Base-by-base conservation (phyloP, 1,140 invertebrate genomes). In the Brachionus asplanchnoidis region DNA sequence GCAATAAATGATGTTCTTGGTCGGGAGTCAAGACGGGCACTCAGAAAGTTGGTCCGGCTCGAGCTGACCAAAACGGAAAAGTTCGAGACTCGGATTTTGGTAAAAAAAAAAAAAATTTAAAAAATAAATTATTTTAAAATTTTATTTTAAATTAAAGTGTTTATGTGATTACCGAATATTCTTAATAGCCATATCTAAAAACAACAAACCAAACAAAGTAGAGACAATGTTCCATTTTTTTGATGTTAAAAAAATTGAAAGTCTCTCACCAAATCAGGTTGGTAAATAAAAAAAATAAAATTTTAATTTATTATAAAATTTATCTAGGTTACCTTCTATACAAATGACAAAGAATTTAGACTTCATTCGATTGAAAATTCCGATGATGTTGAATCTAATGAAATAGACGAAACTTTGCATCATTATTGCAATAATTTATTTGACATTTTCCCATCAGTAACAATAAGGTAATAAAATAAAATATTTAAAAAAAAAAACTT, bases 371-470 rank as follows among this genome's bases (percentile, higher is more conserved):
- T 44, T 46, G 79, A 60, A 36, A 42, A 32, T 9, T 82, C 32
- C 11, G 44, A 23, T 82, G 65, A 68, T 36, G 36, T 11, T 65
- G 79, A 82, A 23, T 23, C 23, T 0, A 44, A 11, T 12, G 60
- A 60, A 36, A 14, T 60, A 17, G 73, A 77, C 50, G 73, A 77
- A 50, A 12, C 53, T 17, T 65, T 68, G 26, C 12, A 32, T 36
- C 36, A 82, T 44, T 82, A 65, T 82, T 36, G 50, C 26, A 82
- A n/a, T 3, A 82, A 82, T 32, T 65, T 82, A 12, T 68, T 82
- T 36, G 79, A 82, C 26, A 36, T 82, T 2, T 82, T 42, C 46
- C 79, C 79, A 68, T 82, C 79, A 23, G 17, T 82, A 5, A 82
- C 53, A 8, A 40, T 82, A 7, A 82, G 53, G 79, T 82, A 80